Percentiles rank a stretch among this genome's conserved stretches.
These are phyloP conservation scores for Tenthredo livida DNA, from an alignment of 2,888 invertebrate species.

Conservation along the genomic window DNA sequence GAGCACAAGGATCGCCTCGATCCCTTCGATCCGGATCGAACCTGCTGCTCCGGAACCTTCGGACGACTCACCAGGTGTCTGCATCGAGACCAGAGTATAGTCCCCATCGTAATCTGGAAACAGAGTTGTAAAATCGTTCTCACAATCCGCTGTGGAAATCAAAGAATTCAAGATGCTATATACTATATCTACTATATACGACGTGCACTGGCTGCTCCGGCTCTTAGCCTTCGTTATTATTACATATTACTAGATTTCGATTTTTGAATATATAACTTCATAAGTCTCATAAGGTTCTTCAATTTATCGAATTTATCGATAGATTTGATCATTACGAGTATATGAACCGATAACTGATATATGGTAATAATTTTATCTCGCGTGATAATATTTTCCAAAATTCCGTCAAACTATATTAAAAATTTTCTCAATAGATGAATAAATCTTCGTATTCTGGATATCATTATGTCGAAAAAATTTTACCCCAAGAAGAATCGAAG, in stretches of 20 bases:
- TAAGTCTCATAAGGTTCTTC: not conserved
- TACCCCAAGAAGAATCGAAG: not conserved
- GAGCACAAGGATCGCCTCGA: constrained; percentile 63
- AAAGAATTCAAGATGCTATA: constrained; percentile 15
- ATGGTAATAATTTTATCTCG: no score
- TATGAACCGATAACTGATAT: no score
- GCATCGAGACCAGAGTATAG: constrained; percentile 69
- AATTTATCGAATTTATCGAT: not conserved
- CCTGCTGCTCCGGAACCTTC: constrained; percentile 64
- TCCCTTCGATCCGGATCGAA: constrained; percentile 61
- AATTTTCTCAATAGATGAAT: no score
- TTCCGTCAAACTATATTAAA: no score
- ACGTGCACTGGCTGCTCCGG: not conserved
- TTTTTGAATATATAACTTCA: constrained; percentile 9
- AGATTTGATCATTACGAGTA: no score
- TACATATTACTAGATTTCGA: not conserved
- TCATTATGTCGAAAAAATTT: not conserved
- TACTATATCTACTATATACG: not conserved
- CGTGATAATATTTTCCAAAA: no score
- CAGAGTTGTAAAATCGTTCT: constrained; percentile 59
- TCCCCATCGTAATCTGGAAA: constrained; percentile 72
- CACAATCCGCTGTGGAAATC: constrained; percentile 61
- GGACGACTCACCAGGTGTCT: constrained; percentile 67
- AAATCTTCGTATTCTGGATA: not conserved
- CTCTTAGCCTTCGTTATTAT: not conserved